Conservation (phyloP, 2,888 invertebrate genomes). For the Yponomeuta plumbellus region DNA sequence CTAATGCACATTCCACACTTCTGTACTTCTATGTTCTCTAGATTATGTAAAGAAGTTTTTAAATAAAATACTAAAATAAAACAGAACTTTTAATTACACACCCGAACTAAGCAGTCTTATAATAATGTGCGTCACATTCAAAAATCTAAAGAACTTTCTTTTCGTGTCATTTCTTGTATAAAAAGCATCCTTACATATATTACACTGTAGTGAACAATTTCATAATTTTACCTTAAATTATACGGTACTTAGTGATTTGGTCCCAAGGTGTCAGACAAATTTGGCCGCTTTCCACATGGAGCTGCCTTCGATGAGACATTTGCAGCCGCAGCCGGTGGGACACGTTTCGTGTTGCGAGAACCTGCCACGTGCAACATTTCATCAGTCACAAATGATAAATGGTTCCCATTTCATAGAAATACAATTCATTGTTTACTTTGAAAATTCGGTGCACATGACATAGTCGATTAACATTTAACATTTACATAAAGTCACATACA, state of each 20-base stretch:
- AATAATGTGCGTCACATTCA: neutral
- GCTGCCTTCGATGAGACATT: conserved; percentile 83
- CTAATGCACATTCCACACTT: conserved; percentile 45
- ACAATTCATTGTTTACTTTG: no score
- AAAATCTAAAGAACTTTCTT: neutral
- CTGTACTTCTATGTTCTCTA: conserved; percentile 39
- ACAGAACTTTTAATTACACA: conserved; percentile 43
- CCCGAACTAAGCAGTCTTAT: conserved; percentile 43
- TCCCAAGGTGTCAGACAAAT: conserved; percentile 38
- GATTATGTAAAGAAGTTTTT: conserved; percentile 51
- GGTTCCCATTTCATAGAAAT: no score
- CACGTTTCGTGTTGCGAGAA: conserved; percentile 83
- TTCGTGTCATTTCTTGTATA: neutral
- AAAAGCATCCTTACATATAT: conserved; percentile 8
- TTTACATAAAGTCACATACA: no score
- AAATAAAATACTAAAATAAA: conserved; percentile 55
- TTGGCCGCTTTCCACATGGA: conserved; percentile 62
- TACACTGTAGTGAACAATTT: neutral
- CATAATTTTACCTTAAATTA: neutral
- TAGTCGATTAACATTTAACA: no score
- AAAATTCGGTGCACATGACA: no score
- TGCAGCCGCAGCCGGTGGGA: conserved; percentile 95
- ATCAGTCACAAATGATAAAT: neutral
- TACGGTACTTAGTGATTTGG: neutral
- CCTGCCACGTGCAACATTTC: conserved; percentile 33